Conservation (phyloP, 2,888 invertebrate genomes). For the Schizaphis graminum region DNA sequence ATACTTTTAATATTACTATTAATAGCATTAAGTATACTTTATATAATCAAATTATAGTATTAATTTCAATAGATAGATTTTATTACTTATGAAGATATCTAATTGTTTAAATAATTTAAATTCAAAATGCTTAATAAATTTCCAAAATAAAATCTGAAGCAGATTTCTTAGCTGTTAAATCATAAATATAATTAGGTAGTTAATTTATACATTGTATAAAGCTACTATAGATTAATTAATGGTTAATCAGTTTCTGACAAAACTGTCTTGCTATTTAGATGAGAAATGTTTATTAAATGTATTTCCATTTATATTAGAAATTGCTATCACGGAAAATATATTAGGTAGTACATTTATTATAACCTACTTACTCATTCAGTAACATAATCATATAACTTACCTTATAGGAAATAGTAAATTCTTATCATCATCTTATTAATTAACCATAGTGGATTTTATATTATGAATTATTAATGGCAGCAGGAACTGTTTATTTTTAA, state of each 20-base stretch:
- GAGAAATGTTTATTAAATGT: not conserved
- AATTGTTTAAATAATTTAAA: not conserved
- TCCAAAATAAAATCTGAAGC: not conserved
- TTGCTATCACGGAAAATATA: not conserved
- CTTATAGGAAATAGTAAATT: not conserved
- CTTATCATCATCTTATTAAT: not conserved
- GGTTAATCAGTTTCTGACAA: not conserved
- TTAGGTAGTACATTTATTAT: too few relatives aligned
- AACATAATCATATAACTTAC: not conserved
- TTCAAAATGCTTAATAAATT: too few relatives aligned
- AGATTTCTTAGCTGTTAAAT: not conserved
- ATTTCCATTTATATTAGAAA: not conserved
- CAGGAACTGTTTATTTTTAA: not conserved
- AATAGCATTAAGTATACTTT: not conserved
- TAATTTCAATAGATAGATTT: not conserved
- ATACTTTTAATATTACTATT: not conserved
- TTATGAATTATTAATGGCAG: not conserved
- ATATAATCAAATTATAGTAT: not conserved
- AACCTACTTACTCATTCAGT: not conserved
- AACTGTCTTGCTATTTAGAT: not conserved
- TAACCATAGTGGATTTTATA: not conserved
- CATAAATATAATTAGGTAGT: not conserved
- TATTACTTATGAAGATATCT: not conserved
- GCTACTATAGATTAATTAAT: not conserved
- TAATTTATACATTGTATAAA: not conserved